These are phyloP conservation scores for Hypsopygia costalis DNA, from an alignment of 2,888 invertebrate species.

Conservation along the genomic window DNA sequence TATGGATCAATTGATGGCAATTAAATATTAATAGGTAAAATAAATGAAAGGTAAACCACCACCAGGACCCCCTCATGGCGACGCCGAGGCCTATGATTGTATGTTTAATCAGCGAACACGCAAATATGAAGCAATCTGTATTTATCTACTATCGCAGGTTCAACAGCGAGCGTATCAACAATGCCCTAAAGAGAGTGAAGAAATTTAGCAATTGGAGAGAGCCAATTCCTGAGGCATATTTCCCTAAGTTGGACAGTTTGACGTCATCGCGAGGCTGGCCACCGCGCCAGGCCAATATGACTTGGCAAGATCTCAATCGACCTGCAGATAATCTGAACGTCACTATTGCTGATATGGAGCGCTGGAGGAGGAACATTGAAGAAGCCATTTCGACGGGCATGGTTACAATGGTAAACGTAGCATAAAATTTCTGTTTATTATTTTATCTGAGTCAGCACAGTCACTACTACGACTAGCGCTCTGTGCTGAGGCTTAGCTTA, in stretches of 20 bases:
- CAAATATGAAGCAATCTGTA: too few relatives aligned
- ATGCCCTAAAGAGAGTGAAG: conserved; percentile 82
- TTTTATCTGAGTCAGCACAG: too few relatives aligned
- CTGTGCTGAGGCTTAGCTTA: too few relatives aligned
- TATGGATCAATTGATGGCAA: too few relatives aligned
- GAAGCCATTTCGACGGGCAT: conserved; percentile 87
- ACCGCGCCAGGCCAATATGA: conserved; percentile 82
- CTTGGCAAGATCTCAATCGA: conserved; percentile 83
- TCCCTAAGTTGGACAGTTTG: conserved; percentile 88
- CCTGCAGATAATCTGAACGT: conserved; percentile 81
- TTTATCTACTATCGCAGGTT: too few relatives aligned
- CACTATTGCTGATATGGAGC: conserved; percentile 84
- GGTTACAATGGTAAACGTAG: conserved; percentile 77
- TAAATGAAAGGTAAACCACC: too few relatives aligned
- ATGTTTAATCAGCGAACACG: too few relatives aligned
- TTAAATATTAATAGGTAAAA: too few relatives aligned
- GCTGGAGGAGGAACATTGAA: conserved; percentile 87
- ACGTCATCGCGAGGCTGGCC: conserved; percentile 87
- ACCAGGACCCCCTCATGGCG: too few relatives aligned
- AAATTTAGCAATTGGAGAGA: conserved; percentile 85
- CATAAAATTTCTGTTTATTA: too few relatives aligned
- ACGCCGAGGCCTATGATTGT: too few relatives aligned
- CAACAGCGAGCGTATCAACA: conserved; percentile 88
- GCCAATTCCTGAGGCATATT: conserved; percentile 88
- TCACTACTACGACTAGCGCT: too few relatives aligned